A percentile compares a stretch with the other conserved stretches of the same genome.
phyloP scores from a whole-genome alignment of 2,113 vertebrate species.

The Mustela lutreola region DNA sequence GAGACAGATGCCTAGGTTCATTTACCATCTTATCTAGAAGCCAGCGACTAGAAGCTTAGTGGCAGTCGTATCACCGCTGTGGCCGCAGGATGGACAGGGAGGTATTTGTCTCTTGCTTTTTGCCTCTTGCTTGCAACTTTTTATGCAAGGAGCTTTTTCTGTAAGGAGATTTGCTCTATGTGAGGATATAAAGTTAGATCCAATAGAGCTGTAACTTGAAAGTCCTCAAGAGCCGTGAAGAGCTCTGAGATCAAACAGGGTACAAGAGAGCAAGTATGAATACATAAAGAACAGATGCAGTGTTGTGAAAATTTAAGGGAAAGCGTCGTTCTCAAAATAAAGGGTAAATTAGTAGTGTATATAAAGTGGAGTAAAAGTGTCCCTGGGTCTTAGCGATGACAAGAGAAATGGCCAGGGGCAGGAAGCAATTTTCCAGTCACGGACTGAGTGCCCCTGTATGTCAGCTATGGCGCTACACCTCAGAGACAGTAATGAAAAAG shows the following conservation, averaged over 20 bases:
- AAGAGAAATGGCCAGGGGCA: background rate
- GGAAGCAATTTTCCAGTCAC: background rate
- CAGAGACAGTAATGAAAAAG: background rate
- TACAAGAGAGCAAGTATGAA: conserved; percentile 14
- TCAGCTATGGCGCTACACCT: background rate
- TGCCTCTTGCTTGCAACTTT: background rate
- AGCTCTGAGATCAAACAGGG: conserved; percentile 13
- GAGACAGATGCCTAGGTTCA: background rate
- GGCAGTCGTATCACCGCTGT: background rate
- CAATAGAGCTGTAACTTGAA: conserved; percentile 2
- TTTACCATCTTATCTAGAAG: background rate
- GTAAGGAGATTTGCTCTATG: conserved; percentile 27
- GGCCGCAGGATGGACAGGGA: background rate
- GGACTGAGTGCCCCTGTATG: background rate
- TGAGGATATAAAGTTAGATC: conserved; percentile 58
- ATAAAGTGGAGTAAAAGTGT: conserved; percentile 43
- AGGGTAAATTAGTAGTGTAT: background rate
- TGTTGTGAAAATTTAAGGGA: background rate
- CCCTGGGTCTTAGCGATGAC: background rate
- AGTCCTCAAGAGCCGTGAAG: background rate
- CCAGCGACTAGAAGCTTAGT: background rate
- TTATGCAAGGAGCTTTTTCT: background rate
- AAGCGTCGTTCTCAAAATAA: conserved; percentile 28
- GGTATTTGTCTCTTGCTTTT: conserved; percentile 21
- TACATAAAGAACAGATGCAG: background rate